These are phyloP conservation scores for Aphelocoma californica DNA, from an alignment of 2,797 vertebrate species.

Conservation along the genomic window DNA sequence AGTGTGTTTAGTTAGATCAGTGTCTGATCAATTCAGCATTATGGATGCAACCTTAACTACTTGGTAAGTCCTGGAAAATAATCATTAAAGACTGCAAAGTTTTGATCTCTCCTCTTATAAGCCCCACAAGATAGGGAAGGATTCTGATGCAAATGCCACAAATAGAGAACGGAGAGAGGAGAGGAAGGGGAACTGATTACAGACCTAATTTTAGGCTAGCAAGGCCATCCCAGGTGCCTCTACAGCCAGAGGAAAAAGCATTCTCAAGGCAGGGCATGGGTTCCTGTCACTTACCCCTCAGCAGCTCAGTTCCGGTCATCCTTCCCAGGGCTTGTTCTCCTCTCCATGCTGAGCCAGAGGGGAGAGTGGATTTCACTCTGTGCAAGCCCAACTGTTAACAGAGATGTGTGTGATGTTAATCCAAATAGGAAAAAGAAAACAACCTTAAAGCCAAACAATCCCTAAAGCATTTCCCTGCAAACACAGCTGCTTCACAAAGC, in stretches of 20 bases:
- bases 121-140: not conserved
- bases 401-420: not conserved
- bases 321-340: not conserved
- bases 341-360: not conserved
- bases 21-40: not conserved
- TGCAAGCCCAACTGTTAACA: not conserved
- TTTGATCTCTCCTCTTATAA: not conserved
- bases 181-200: not conserved
- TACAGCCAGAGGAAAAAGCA: rapidly evolving
- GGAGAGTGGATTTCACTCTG: not conserved
- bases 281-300: rapidly evolving
- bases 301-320: not conserved
- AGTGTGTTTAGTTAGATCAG: not conserved
- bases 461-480: not conserved
- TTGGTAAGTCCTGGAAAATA: not conserved
- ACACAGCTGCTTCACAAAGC: not conserved
- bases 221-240: not conserved
- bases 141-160: not conserved
- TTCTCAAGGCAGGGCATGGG: too few species aligned
- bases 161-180: not conserved
- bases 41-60: not conserved
- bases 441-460: not conserved
- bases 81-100: not conserved
- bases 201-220: not conserved
- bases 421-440: not conserved